Percentiles rank a stretch among this genome's conserved stretches.
phyloP scores from a whole-genome alignment of 1,140 invertebrate genomes.

The Calycopis cecrops region DNA sequence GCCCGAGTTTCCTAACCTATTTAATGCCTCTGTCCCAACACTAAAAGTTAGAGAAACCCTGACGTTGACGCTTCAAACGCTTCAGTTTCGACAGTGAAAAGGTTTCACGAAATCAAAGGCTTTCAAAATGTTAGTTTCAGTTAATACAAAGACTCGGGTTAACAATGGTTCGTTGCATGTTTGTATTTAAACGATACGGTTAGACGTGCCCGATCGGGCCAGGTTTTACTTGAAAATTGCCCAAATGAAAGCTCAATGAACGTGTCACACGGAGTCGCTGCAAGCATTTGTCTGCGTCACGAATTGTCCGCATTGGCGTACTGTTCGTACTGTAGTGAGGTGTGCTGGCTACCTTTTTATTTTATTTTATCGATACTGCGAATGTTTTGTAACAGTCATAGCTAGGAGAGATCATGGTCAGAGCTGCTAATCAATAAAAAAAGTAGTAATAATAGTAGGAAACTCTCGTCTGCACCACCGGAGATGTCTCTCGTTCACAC shows the following conservation, averaged over 20 bases:
- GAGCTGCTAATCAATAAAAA: too few species aligned
- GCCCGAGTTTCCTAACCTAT: too few species aligned
- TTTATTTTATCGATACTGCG: not conserved
- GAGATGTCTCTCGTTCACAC: too few species aligned
- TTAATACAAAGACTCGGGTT: not conserved
- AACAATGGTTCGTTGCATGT: slow-evolving; percentile 27
- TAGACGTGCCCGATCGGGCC: slow-evolving; percentile 48
- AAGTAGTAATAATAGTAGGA: too few species aligned
- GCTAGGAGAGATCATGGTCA: too few species aligned
- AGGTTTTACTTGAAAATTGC: slow-evolving; percentile 65
- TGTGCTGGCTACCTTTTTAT: not conserved
- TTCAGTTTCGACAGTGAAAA: too few species aligned
- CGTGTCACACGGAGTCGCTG: slow-evolving; percentile 58
- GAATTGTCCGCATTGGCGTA: slow-evolving; percentile 64
- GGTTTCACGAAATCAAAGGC: too few species aligned
- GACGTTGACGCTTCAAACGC: too few species aligned
- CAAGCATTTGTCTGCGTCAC: slow-evolving; percentile 63
- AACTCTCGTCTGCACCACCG: too few species aligned
- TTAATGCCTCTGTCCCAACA: too few species aligned
- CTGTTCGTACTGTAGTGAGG: slow-evolving; percentile 30
- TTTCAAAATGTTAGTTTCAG: too few species aligned
- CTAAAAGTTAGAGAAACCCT: too few species aligned
- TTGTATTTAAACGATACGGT: slow-evolving; percentile 41
- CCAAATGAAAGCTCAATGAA: slow-evolving; percentile 70
- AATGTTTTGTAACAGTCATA: not conserved